Evolutionary conservation across 2,888 invertebrate species (phyloP).

Genomic region (Lathronympha strigana): DNA sequence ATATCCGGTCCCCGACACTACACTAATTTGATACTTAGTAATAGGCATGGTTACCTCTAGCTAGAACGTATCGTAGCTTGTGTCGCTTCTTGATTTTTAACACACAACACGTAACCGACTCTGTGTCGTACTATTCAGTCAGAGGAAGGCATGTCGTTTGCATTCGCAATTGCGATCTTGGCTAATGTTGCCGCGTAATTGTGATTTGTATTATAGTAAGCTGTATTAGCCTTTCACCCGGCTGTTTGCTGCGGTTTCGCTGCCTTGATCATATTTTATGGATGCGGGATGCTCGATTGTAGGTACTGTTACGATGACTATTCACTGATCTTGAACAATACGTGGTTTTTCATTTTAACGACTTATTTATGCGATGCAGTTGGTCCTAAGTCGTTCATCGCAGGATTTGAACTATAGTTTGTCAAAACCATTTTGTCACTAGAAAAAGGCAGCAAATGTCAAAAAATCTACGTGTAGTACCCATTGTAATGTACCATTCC

Average conservation of each 20-base stretch:
- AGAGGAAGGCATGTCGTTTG: constrained; percentile 41
- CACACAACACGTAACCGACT: constrained; percentile 17
- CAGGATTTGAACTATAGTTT: background rate
- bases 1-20: too few relatives aligned
- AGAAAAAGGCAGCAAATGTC: too few relatives aligned
- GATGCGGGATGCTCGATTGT: constrained; percentile 26
- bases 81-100: constrained; percentile 27
- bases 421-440: background rate
- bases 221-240: constrained; percentile 36
- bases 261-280: constrained; percentile 37
- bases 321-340: constrained; percentile 18
- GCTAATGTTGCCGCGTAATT: constrained; percentile 37
- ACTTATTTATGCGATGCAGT: constrained; percentile 2
- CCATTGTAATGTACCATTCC: too few relatives aligned
- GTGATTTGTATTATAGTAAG: constrained; percentile 42
- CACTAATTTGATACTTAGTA: too few relatives aligned
- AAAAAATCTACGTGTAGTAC: too few relatives aligned
- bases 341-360: constrained; percentile 22
- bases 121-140: constrained; percentile 41
- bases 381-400: background rate
- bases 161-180: constrained; percentile 40
- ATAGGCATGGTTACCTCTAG: background rate
- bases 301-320: constrained; percentile 14
- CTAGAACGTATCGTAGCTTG: background rate
- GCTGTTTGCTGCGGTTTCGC: constrained; percentile 36